Base-by-base conservation (phyloP, 35 echinoderm and acorn worm species). In the Chiridota heheva region DNA sequence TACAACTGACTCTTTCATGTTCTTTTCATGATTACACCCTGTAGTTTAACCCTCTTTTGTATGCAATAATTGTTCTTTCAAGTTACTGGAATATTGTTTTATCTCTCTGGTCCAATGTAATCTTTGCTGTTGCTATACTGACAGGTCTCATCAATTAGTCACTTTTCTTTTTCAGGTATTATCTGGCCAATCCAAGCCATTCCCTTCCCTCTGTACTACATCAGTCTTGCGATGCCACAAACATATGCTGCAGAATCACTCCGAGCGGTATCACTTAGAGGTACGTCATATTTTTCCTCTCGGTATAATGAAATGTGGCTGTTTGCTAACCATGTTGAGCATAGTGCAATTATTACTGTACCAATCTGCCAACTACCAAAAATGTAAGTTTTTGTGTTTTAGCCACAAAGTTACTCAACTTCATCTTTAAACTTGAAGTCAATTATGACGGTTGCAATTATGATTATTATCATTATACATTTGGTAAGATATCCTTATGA, bases 121-220 rank as follows among this genome's bases (percentile, higher is more conserved):
- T n/a, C 47, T 12, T 51, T 12, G 47, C 47, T 51, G 8, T n/a
- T 12, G n/a, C 47, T n/a, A 51, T 51, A 12, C n/a, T 51, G 47
- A n/a, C n/a, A 12, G 47, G 8, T 51, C 8, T 12, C 8, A 12
- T n/a, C 8, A 51, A 12, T 51, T 12, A 8, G 8, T 51, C n/a
- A n/a, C n/a, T n/a, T n/a, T n/a, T n/a, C n/a, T 44, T 81, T 49
- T 57, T 2, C 78, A 97, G 93, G 93, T 81, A 88, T 97, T 16
- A 67, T 97, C 20, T 97, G 93, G 93, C 93, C 93, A 5, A 83
- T 91, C 6, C 83, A 97, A 46, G 84, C 83, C 13, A 89, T 97
- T 27, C 93, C 93, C 0, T 38, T 46, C 32, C 83, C 84, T 34
- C 66, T 97, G 2, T 82, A 72, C 24, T 97, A 97, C 79, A 70